phyloP scores from a whole-genome alignment of 1,140 invertebrate genomes.

The Drosophila ogumai region DNA sequence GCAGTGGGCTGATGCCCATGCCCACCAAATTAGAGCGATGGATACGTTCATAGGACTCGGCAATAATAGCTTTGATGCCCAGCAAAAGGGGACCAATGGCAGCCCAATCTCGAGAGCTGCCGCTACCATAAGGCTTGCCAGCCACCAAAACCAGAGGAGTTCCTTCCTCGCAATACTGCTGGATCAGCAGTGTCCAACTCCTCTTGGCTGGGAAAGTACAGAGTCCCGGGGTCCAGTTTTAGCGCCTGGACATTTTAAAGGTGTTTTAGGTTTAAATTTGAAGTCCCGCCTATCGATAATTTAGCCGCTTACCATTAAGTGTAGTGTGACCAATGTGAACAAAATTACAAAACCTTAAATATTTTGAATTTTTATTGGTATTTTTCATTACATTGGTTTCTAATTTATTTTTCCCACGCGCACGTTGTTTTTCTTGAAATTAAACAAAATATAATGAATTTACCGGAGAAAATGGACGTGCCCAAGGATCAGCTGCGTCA shows the following conservation, averaged over 20 bases:
- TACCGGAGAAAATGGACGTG: conserved; percentile 1
- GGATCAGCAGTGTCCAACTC: too few relatives aligned
- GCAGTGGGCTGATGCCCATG: conserved; percentile 98
- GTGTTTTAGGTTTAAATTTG: too few relatives aligned
- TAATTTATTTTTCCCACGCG: conserved; percentile 11
- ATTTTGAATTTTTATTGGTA: neutral
- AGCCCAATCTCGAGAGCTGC: too few relatives aligned
- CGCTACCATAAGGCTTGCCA: too few relatives aligned
- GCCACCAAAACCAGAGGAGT: too few relatives aligned
- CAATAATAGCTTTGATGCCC: conserved; percentile 95
- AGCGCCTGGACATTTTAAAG: too few relatives aligned
- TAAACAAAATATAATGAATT: conserved; percentile 40
- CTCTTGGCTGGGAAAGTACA: too few relatives aligned
- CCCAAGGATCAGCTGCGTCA: conserved; percentile 66
- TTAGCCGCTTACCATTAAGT: neutral
- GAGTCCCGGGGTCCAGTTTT: too few relatives aligned
- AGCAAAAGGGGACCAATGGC: too few relatives aligned
- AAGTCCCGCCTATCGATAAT: conserved; percentile 2
- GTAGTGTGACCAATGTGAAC: neutral
- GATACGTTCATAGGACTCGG: conserved; percentile 93
- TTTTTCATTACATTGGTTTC: neutral
- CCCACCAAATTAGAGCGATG: conserved; percentile 98
- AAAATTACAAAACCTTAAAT: neutral
- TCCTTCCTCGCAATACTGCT: too few relatives aligned
- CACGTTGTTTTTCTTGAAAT: conserved; percentile 56